These are phyloP conservation scores for Anolis sagrei DNA, from an alignment of 2,113 vertebrate genomes.

Conservation along the genomic window DNA sequence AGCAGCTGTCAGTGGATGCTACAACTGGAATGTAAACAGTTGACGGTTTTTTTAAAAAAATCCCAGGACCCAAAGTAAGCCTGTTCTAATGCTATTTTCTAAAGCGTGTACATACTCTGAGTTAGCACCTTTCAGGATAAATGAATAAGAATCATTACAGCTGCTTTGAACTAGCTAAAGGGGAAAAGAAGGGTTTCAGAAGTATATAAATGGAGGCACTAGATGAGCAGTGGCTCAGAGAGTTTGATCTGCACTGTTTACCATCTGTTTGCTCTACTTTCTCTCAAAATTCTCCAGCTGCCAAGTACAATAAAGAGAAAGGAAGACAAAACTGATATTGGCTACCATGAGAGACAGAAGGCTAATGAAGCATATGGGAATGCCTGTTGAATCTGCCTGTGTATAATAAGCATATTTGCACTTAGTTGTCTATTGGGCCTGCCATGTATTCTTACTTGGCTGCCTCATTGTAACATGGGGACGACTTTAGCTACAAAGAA, in stretches of 20 bases:
- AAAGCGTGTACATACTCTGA: background rate
- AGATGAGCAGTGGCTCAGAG: background rate
- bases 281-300: background rate
- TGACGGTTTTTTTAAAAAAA: background rate
- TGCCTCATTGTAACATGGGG: background rate
- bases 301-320: slow-evolving; percentile 23
- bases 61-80: background rate
- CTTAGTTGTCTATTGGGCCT: background rate
- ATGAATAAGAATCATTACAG: background rate
- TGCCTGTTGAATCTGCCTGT: background rate
- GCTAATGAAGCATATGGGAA: background rate
- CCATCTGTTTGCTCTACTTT: slow-evolving; percentile 25
- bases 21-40: background rate
- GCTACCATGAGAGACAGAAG: slow-evolving; percentile 8
- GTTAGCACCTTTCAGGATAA: slow-evolving; percentile 30
- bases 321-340: background rate
- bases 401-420: background rate
- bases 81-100: slow-evolving; percentile 17
- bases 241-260: slow-evolving; percentile 17
- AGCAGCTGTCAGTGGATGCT: background rate
- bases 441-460: background rate
- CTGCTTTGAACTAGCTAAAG: background rate
- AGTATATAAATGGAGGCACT: slow-evolving; percentile 23
- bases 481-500: no score
- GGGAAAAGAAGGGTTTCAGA: slow-evolving; percentile 20